A percentile compares a stretch with the other conserved stretches of the same genome.
phyloP scores from a whole-genome alignment of 1,140 invertebrate genomes.

The Polyergus mexicanus region DNA sequence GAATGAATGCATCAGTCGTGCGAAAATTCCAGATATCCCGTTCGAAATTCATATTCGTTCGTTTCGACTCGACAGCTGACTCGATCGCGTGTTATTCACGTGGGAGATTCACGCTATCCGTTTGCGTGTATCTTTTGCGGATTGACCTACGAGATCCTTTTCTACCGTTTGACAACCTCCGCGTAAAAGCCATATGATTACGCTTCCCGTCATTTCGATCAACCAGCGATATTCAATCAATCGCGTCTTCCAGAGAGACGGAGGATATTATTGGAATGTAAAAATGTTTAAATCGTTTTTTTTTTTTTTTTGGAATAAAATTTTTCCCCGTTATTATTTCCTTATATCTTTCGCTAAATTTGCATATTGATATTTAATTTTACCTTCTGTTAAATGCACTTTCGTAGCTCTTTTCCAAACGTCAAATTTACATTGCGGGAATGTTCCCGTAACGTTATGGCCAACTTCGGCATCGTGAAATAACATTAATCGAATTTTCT shows the following conservation, averaged over 20 bases:
- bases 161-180: conserved; percentile 53
- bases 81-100: conserved; percentile 66
- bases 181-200: conserved; percentile 44
- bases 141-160: conserved; percentile 65
- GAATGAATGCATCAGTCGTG: conserved; percentile 35
- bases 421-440: conserved; percentile 12
- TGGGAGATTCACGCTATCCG: conserved; percentile 71
- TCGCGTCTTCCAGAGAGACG: neutral
- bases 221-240: neutral
- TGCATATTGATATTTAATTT: conserved; percentile 7
- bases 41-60: conserved; percentile 9
- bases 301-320: neutral
- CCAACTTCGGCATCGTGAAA: conserved; percentile 10
- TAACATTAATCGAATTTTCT: conserved; percentile 40
- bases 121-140: conserved; percentile 60
- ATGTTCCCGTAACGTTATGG: neutral
- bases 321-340: neutral
- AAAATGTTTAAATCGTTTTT: neutral
- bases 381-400: neutral
- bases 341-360: neutral
- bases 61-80: conserved; percentile 58
- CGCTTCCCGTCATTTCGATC: conserved; percentile 60
- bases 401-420: neutral
- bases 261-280: neutral
- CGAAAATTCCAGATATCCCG: conserved; percentile 52